Evolutionary conservation across 2,797 vertebrate species (phyloP).

Genomic region (Buphagus erythrorhynchus): DNA sequence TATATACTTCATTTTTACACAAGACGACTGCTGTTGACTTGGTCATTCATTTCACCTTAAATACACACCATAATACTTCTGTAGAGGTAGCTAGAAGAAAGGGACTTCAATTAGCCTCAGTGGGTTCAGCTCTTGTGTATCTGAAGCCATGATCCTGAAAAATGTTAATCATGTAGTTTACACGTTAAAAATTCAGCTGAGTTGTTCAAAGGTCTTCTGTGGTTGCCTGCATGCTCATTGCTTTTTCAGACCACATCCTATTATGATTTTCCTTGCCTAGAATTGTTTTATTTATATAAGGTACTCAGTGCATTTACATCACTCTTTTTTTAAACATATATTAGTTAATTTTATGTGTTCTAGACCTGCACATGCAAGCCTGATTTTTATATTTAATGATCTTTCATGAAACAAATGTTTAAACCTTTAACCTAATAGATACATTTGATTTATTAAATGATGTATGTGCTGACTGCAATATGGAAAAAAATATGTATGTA

Average conservation of each 20-base stretch:
- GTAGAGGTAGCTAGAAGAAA: not conserved
- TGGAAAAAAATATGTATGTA: slow-evolving; percentile 7
- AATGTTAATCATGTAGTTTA: not conserved
- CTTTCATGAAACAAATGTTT: slow-evolving; percentile 50
- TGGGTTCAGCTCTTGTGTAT: not conserved
- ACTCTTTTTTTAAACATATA: not conserved
- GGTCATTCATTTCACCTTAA: not conserved
- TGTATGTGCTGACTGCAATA: slow-evolving; percentile 9
- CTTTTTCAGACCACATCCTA: not conserved
- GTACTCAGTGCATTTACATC: not conserved
- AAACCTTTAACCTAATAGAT: slow-evolving; percentile 56
- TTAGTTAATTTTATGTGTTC: not conserved
- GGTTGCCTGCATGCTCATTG: not conserved
- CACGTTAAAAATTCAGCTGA: not conserved
- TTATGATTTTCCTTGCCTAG: not conserved
- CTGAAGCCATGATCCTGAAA: not conserved
- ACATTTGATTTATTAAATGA: slow-evolving; percentile 59
- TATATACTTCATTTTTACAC: not conserved
- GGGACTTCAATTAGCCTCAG: not conserved
- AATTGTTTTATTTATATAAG: not conserved
- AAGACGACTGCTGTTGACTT: not conserved
- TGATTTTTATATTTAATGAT: slow-evolving; percentile 38
- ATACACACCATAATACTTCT: not conserved
- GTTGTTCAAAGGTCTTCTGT: not conserved
- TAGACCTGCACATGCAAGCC: not conserved